phyloP scores from a whole-genome alignment of 1,140 invertebrate genomes.

The Drosophila murphyi region DNA sequence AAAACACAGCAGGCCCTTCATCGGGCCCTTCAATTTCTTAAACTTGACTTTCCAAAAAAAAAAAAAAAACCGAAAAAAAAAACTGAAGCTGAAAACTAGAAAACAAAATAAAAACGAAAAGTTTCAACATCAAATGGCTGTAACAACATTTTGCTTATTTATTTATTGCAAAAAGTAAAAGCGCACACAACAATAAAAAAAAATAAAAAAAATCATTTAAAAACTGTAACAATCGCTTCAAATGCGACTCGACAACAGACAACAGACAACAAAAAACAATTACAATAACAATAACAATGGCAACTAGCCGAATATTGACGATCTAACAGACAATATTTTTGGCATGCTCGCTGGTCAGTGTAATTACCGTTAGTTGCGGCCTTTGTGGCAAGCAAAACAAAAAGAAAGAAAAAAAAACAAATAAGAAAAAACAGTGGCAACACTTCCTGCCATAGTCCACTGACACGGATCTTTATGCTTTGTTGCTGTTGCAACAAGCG shows the following conservation, averaged over 20 bases:
- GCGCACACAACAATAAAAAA: slow-evolving; percentile 22
- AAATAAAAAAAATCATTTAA: slow-evolving; percentile 6
- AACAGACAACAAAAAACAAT: neutral
- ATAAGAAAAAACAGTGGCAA: neutral
- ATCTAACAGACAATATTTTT: slow-evolving; percentile 23
- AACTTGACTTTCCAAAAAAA: slow-evolving; percentile 34
- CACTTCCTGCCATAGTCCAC: slow-evolving; percentile 16
- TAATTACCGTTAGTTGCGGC: slow-evolving; percentile 27
- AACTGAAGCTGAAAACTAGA: neutral
- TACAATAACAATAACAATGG: neutral
- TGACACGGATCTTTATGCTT: slow-evolving; percentile 10
- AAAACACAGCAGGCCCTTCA: slow-evolving; percentile 22
- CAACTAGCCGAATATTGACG: slow-evolving; percentile 11
- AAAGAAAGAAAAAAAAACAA: neutral
- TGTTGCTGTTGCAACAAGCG: slow-evolving; percentile 22
- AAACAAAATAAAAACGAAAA: slow-evolving; percentile 11
- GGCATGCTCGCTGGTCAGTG: slow-evolving; percentile 32
- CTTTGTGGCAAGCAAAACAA: neutral
- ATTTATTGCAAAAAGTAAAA: slow-evolving; percentile 49
- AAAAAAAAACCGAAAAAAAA: neutral
- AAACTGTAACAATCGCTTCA: slow-evolving; percentile 10
- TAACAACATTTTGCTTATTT: slow-evolving; percentile 22
- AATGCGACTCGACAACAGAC: slow-evolving; percentile 31
- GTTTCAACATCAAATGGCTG: slow-evolving; percentile 10
- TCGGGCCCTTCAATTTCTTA: slow-evolving; percentile 25